Base-by-base conservation (phyloP, 2,113 vertebrate species). In the Merops nubicus region DNA sequence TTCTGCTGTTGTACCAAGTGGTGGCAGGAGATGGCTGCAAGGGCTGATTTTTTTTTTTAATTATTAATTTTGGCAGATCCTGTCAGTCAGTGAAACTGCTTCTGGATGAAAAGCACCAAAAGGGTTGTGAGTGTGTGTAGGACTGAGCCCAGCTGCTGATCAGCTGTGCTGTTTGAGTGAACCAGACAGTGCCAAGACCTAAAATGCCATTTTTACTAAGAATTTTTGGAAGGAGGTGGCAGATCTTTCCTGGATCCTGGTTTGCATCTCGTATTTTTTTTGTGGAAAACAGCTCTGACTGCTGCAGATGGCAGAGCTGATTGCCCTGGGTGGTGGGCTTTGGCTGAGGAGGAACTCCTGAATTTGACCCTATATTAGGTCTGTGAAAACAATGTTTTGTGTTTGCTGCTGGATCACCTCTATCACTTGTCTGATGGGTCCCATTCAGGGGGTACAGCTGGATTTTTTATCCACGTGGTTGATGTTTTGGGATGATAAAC, bases 201-300 rank as follows among this genome's bases (percentile, higher is more conserved):
- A 53, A 93, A 92, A 81, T 95, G 60, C 64, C 42, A 5, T 59
- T 94, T 87, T 87, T 56, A 75, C 57, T 93, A 48, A 89, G 51
- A 95, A 64, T 51, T 28, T 31, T 70, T 93, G 65, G 88, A 90
- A 70, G 81, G 47, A 25, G 60, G 43, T 65, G 82, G 47, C 72
- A 96, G 88, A 84, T 94, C 90, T 96, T 96, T 90, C 45, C 33
- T 94, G 77, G 69, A 63, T 94, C 75, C 74, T 40, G 8, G 18
- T 82, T 92, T 87, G 34, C 42, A 31, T 91, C 13, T 91, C 51
- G 42, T 29, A 18, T 31, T 64, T 43, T 59, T 59, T 63, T 53
- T 63, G 8, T 63, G 8, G 15, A 28, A 59, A 50, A 21, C 0
- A 0, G 3, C 45, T 94, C 59, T 0, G 5, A 26, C 40, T 91